phyloP scores from a whole-genome alignment of 2,797 vertebrate genomes.

The Phrynocephalus guinanensis region DNA sequence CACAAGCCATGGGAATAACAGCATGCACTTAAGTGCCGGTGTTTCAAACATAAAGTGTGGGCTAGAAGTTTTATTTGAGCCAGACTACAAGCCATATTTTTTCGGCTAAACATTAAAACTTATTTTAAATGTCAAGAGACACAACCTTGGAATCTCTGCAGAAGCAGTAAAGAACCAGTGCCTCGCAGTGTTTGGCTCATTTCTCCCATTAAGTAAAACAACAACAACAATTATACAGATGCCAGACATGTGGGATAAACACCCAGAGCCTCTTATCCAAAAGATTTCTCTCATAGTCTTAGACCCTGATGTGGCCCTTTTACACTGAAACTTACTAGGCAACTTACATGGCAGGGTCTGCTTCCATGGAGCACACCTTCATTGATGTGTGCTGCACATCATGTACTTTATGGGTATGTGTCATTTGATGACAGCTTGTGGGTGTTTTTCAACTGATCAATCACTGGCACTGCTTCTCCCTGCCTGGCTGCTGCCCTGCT shows the following conservation, averaged over 20 bases:
- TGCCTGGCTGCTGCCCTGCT: too few relatives aligned
- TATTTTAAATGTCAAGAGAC: conserved; percentile 19
- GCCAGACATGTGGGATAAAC: background rate
- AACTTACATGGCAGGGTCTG: background rate
- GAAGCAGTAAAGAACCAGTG: background rate
- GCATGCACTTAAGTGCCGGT: background rate
- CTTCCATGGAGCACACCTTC: too few relatives aligned
- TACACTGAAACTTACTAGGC: background rate
- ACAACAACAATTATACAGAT: background rate
- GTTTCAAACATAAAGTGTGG: background rate
- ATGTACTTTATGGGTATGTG: too few relatives aligned
- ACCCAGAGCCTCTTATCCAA: background rate
- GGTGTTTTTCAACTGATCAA: too few relatives aligned
- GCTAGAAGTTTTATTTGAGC: conserved; percentile 17
- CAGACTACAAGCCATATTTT: conserved; percentile 1
- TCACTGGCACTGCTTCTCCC: too few relatives aligned
- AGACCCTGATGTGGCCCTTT: background rate
- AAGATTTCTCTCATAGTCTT: background rate
- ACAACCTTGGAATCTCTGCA: background rate
- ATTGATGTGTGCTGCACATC: too few relatives aligned
- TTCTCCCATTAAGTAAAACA: background rate
- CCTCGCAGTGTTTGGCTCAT: background rate
- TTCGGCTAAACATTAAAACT: conserved; percentile 8
- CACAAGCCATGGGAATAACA: background rate
- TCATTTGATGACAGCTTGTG: too few relatives aligned